Percentiles rank a stretch among this genome's conserved stretches.
These are phyloP conservation scores for Gymnopithys bicolor DNA, from an alignment of 2,797 vertebrate species.

Conservation along the genomic window DNA sequence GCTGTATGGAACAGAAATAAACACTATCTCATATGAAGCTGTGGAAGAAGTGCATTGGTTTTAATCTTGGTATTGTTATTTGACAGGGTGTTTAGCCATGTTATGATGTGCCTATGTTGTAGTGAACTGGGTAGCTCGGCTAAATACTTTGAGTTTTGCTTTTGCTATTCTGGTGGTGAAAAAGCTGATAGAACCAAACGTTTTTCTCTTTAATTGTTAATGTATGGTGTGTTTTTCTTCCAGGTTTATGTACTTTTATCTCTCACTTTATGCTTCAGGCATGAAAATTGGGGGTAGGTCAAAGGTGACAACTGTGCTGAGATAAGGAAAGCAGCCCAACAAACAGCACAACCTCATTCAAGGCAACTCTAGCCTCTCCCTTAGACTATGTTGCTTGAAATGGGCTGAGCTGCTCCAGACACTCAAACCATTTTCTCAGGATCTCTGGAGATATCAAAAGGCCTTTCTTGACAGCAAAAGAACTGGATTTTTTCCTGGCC, in stretches of 20 bases:
- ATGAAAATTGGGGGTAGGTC: not conserved
- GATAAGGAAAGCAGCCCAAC: not conserved
- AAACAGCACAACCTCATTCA: not conserved
- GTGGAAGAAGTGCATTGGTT: not conserved
- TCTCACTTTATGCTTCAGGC: not conserved
- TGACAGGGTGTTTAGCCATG: not conserved
- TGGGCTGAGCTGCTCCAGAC: not conserved
- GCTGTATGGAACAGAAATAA: not conserved
- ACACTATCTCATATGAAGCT: not conserved
- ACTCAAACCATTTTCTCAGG: not conserved
- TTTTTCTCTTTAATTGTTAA: not conserved
- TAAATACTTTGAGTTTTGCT: not conserved
- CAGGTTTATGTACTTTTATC: not conserved
- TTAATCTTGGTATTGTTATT: not conserved
- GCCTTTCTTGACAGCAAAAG: not conserved
- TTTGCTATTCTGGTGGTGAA: not conserved
- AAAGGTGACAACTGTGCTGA: not conserved
- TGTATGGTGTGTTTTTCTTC: not conserved
- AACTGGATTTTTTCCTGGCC: not conserved
- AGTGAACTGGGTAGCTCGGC: not conserved
- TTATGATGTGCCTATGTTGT: not conserved
- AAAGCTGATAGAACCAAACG: not conserved
- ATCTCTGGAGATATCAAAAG: not conserved
- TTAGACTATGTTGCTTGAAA: not conserved
- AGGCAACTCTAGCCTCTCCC: not conserved